Evolutionary conservation across 2,113 vertebrate species (phyloP).

Genomic region (Amia ocellicauda): DNA sequence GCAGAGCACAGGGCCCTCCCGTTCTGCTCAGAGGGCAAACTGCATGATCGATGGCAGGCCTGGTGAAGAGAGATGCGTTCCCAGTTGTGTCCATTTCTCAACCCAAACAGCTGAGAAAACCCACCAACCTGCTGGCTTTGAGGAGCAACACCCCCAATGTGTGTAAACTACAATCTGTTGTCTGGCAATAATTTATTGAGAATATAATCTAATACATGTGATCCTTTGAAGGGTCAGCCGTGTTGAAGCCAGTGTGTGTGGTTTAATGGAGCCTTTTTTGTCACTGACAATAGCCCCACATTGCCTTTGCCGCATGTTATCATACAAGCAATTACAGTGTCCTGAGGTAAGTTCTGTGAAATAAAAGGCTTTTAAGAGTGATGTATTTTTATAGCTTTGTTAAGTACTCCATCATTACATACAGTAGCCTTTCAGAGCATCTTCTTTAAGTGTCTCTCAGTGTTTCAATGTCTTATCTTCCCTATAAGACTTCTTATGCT

Average conservation of each 20-base stretch:
- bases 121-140: conserved; percentile 52
- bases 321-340: conserved; percentile 35
- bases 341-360: conserved; percentile 33
- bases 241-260: conserved; percentile 19
- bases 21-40: no score
- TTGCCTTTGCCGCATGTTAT: conserved; percentile 9
- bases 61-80: conserved; percentile 42
- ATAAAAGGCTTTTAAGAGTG: no score
- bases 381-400: no score
- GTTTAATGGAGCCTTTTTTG: conserved; percentile 21
- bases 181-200: conserved; percentile 29
- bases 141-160: conserved; percentile 41
- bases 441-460: no score
- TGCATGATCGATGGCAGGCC: not conserved
- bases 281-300: conserved; percentile 23
- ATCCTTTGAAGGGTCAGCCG: conserved; percentile 25
- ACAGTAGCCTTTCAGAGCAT: no score
- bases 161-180: conserved; percentile 31
- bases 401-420: no score
- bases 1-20: no score
- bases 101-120: conserved; percentile 70
- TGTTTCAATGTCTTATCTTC: no score
- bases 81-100: conserved; percentile 66
- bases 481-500: no score
- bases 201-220: conserved; percentile 40